Base-by-base conservation (phyloP, 2,888 invertebrate species). In the Acronicta alni region DNA sequence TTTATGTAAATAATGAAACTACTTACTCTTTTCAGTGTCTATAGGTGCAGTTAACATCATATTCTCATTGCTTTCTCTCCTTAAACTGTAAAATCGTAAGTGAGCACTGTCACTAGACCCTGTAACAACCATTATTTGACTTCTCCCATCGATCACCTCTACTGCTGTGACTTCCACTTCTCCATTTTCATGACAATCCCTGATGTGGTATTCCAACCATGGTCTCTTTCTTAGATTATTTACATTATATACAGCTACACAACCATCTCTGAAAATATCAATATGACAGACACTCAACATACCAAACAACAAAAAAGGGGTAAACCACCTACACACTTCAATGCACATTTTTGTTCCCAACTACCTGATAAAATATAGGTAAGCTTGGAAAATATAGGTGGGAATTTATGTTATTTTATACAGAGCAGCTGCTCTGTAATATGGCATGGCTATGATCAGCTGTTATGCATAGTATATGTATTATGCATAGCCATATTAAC, bases 261-360 rank as follows among this genome's bases (percentile, higher is more conserved):
- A 89, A 2, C 93, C 94, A 85, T 94, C 92, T 71, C 93, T 94
- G 72, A 45, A n/a, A 89, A 90, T 30, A 30, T 30, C 30, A 12
- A 10, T 12, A 3, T 30, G 1, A 23, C 23, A 7, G 1, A 30
- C 30, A 30, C 12, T 30, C 30, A 30, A 12, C 12, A 26, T 9
- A 26, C 9, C 26, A 3, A 2, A 26, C 23, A 23, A 23, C 23
- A 23, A 23, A 7, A 23, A n/a, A 23, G 6, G 5, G 23, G 23
- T 23, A 5, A 23, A 5, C 6, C 3, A 23, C 7, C 6, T 23
- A 23, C 23, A 23, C 7, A 23, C 23, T 23, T 23, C 23, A 23
- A 5, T 23, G 23, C 23, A 23, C 3, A 23, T 23, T 23, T 23
- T 23, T 23, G 5, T 23, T 23, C 23, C 23, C 23, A 23, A 23